A percentile compares a stretch with the other conserved stretches of the same genome.
These are phyloP conservation scores for Sebastiscus tertius DNA, from an alignment of 2,797 vertebrate genomes.

Conservation along the genomic window DNA sequence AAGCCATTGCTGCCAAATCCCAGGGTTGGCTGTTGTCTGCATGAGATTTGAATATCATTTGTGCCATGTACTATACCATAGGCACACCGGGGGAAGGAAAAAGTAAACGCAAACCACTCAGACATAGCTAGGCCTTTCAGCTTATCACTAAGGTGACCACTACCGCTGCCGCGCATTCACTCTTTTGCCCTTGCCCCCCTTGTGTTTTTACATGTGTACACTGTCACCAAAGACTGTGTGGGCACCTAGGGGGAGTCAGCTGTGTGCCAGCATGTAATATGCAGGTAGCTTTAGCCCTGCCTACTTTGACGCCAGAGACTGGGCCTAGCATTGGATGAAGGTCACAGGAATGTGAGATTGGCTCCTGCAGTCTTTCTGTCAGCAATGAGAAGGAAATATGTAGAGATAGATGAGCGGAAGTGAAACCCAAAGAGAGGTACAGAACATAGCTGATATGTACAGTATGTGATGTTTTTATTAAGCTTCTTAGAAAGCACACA, in stretches of 20 bases:
- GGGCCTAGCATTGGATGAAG: constrained; percentile 88
- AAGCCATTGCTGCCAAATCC: constrained; percentile 80
- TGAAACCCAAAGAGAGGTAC: constrained; percentile 45
- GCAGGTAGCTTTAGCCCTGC: constrained; percentile 76
- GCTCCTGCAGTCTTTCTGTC: constrained; percentile 81
- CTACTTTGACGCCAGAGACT: constrained; percentile 70
- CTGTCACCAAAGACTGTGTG: constrained; percentile 56
- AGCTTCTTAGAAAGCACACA: constrained; percentile 50
- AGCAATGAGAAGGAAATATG: constrained; percentile 67
- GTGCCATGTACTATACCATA: constrained; percentile 45
- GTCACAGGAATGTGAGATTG: constrained; percentile 89
- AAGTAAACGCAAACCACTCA: constrained; percentile 40
- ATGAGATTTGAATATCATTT: constrained; percentile 83
- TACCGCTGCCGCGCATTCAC: constrained; percentile 3
- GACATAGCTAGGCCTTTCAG: constrained; percentile 40
- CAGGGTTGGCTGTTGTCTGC: constrained; percentile 76
- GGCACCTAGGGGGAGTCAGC: constrained; percentile 52
- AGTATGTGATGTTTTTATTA: constrained; percentile 55
- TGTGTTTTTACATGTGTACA: constrained; percentile 60
- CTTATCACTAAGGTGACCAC: constrained; percentile 67
- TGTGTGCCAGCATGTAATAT: constrained; percentile 61
- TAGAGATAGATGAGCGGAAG: constrained; percentile 52
- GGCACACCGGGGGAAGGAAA: constrained; percentile 31
- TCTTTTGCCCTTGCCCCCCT: constrained; percentile 57
- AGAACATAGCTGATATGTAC: constrained; percentile 23